These are phyloP conservation scores for Paratilapia polleni DNA, from an alignment of 2,113 vertebrate genomes.

Conservation along the genomic window DNA sequence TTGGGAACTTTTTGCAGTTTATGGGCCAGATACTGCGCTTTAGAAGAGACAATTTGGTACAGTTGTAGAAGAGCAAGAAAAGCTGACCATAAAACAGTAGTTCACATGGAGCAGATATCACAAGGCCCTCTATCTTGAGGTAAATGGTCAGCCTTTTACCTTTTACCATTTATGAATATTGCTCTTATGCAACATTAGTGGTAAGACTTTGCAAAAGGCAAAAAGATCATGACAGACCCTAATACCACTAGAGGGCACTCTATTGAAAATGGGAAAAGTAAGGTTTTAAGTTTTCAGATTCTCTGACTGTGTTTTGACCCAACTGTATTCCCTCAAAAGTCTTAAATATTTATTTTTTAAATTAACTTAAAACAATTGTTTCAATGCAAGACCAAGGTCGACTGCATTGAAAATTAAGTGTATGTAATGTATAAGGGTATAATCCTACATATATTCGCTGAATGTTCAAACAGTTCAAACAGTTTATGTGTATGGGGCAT, in stretches of 20 bases:
- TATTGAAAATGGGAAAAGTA: not conserved
- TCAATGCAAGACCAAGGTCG: not conserved
- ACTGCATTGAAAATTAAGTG: not conserved
- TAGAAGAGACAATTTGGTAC: conserved; percentile 52
- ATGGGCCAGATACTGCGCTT: conserved; percentile 53
- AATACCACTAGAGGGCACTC: not conserved
- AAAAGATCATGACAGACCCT: not conserved
- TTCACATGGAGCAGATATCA: not conserved
- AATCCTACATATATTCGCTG: not conserved
- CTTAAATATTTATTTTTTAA: not conserved
- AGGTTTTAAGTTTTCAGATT: not conserved
- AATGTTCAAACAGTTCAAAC: not conserved
- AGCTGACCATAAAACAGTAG: conserved; percentile 31
- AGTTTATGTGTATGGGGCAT: not conserved
- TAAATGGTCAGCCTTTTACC: not conserved
- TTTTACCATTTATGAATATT: conserved; percentile 33
- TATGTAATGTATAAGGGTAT: not conserved
- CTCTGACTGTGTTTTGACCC: not conserved
- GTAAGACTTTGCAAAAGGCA: not conserved
- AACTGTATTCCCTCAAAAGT: not conserved
- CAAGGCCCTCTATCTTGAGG: conserved; percentile 15
- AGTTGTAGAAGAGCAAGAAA: conserved; percentile 36
- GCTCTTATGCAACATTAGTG: not conserved
- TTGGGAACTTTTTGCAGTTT: conserved; percentile 59
- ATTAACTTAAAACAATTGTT: not conserved